These are phyloP conservation scores for Ariolimax columbianus DNA, from an alignment of 2,888 invertebrate genomes.

Conservation along the genomic window DNA sequence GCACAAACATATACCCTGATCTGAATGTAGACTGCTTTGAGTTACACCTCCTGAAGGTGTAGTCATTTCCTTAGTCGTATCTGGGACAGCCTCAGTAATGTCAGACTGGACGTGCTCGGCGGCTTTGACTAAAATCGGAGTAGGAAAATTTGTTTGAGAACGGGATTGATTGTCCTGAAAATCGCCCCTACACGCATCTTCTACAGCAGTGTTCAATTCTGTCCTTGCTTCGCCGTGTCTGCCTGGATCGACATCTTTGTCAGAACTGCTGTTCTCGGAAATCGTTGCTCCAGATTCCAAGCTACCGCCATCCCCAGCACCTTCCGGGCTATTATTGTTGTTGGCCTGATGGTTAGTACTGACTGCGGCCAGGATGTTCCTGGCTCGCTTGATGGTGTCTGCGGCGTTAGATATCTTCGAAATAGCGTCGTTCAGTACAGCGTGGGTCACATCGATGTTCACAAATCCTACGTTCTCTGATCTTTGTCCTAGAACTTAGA, in stretches of 20 bases:
- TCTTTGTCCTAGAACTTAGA: not conserved
- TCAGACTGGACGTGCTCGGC: not conserved
- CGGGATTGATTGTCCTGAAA: not conserved
- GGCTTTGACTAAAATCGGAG: constrained; percentile 34
- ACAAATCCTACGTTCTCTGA: not conserved
- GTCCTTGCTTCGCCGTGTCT: not conserved
- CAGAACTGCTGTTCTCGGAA: not conserved
- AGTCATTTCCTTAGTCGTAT: not conserved
- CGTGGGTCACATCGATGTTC: not conserved
- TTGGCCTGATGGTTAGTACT: constrained; percentile 16
- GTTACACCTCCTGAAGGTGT: not conserved
- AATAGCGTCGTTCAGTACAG: constrained; percentile 10
- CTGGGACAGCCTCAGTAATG: not conserved
- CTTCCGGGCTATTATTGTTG: constrained; percentile 45
- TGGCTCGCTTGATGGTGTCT: constrained; percentile 41
- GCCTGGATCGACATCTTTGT: not conserved
- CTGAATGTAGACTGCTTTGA: not conserved
- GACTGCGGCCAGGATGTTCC: constrained; percentile 19
- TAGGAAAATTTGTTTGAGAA: not conserved
- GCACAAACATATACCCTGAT: not conserved
- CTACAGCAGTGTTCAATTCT: not conserved
- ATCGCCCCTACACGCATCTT: not conserved
- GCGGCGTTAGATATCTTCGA: constrained; percentile 28
- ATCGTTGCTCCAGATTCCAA: not conserved
- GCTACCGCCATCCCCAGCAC: not conserved